These are phyloP conservation scores for Aphis gossypii DNA, from an alignment of 1,140 invertebrate genomes.

Conservation along the genomic window DNA sequence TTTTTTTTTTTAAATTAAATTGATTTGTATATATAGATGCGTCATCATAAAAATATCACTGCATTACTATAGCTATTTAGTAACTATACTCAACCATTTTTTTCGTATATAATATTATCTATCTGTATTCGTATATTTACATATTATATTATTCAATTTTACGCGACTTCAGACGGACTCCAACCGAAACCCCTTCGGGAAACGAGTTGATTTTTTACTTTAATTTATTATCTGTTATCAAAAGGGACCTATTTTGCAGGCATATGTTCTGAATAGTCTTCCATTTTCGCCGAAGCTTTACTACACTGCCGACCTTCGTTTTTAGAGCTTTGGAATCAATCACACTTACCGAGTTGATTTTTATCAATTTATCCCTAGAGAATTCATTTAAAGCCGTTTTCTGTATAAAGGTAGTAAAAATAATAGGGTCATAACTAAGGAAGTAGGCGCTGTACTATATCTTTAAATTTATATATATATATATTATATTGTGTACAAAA, in stretches of 20 bases:
- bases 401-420: not conserved
- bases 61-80: not conserved
- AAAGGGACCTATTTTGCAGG: not conserved
- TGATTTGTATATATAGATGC: not conserved
- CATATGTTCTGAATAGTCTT: conserved; percentile 32
- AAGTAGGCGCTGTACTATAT: not conserved
- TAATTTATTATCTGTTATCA: conserved; percentile 37
- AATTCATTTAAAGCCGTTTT: conserved; percentile 22
- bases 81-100: not conserved
- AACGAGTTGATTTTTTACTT: conserved; percentile 6
- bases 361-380: conserved; percentile 8
- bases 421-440: conserved; percentile 15
- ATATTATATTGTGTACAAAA: not conserved
- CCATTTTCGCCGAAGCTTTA: not conserved
- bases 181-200: not conserved
- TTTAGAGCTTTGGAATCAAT: not conserved
- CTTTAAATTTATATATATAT: not conserved
- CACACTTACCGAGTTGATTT: not conserved
- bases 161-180: not conserved
- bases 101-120: not conserved
- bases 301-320: not conserved
- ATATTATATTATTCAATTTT: not conserved
- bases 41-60: not conserved
- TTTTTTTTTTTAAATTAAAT: not conserved
- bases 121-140: not conserved